Conservation (phyloP, 2,888 invertebrate genomes). For the Diploptera punctata region DNA sequence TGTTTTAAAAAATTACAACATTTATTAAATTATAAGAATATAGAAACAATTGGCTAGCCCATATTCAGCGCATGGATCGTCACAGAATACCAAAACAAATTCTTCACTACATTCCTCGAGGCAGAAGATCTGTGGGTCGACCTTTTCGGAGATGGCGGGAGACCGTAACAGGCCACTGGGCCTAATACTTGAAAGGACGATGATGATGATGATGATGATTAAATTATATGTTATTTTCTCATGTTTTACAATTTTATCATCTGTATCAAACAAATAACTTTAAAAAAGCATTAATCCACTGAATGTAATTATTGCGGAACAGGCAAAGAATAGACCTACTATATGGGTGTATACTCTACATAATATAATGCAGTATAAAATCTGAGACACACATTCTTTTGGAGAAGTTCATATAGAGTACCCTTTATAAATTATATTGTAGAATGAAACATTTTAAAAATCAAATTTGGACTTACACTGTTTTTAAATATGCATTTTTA, state of each 20-base stretch:
- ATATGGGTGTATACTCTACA: not conserved
- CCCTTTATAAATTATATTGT: not conserved
- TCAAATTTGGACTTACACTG: not conserved
- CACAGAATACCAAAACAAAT: too few species aligned
- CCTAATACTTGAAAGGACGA: too few species aligned
- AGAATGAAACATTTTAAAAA: not conserved
- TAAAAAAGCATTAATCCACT: not conserved
- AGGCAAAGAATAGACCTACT: too few species aligned
- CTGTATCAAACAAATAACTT: not conserved
- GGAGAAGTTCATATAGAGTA: not conserved
- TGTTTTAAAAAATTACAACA: not conserved
- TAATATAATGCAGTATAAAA: not conserved
- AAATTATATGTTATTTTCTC: not conserved
- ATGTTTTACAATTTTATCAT: not conserved
- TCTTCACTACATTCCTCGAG: too few species aligned
- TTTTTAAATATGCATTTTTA: not conserved
- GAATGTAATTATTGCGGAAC: not conserved
- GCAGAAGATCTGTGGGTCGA: too few species aligned
- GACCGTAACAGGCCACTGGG: too few species aligned
- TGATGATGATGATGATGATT: too few species aligned
- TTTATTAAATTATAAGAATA: not conserved
- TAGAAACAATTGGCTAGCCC: too few species aligned
- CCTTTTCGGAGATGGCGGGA: too few species aligned
- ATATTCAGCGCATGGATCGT: too few species aligned
- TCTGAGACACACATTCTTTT: not conserved